Conservation (phyloP, 2,113 vertebrate species). For the Lepus timidus region DNA sequence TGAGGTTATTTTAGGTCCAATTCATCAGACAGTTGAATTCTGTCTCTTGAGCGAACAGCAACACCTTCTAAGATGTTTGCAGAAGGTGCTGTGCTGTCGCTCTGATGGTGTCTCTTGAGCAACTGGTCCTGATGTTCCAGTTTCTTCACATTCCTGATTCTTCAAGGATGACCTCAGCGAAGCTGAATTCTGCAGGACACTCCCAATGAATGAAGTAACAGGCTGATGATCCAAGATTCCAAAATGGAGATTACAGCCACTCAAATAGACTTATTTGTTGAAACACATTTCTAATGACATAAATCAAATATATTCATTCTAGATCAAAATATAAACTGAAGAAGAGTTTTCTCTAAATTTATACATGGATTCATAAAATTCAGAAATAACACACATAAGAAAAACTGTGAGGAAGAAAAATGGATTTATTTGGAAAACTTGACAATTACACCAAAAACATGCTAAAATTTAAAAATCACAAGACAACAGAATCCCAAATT, state of each 20-base stretch:
- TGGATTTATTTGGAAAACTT: neutral
- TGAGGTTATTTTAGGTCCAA: neutral
- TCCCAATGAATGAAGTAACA: neutral
- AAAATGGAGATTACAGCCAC: neutral
- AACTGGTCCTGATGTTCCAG: neutral
- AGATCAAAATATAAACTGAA: neutral
- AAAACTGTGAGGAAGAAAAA: slow-evolving; percentile 50
- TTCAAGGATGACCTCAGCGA: neutral
- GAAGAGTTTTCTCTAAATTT: slow-evolving; percentile 22
- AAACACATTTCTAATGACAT: slow-evolving; percentile 22
- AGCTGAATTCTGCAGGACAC: neutral
- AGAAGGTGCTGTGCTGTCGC: neutral
- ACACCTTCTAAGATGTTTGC: neutral
- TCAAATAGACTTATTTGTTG: neutral
- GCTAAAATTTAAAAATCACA: slow-evolving; percentile 49
- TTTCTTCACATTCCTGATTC: slow-evolving; percentile 23
- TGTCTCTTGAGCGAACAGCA: neutral
- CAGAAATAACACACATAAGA: slow-evolving; percentile 41
- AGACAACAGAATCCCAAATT: slow-evolving; percentile 47
- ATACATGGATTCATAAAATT: slow-evolving; percentile 38
- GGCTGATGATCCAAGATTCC: neutral
- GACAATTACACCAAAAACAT: slow-evolving; percentile 32
- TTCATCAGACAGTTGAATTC: neutral
- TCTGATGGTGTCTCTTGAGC: neutral
- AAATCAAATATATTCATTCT: slow-evolving; percentile 29